Evolutionary conservation across 2,888 invertebrate species (phyloP), one percentile per base, ranked within the genome.

Genomic region (Cryptophagus acutangulus): DNA sequence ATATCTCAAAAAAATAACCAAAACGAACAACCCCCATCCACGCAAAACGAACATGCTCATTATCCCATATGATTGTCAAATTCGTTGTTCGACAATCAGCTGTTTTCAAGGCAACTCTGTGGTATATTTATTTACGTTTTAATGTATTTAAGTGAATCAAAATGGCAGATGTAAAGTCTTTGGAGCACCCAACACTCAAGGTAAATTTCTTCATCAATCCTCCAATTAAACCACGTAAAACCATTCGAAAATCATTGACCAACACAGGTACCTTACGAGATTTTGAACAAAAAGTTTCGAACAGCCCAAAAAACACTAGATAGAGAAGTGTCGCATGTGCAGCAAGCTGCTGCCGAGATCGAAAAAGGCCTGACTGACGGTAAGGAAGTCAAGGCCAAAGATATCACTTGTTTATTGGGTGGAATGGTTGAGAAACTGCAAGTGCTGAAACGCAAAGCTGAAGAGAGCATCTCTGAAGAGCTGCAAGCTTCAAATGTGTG

Each of bases 141-240:
- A n/a, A n/a, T n/a, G n/a, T n/a, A n/a, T n/a, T n/a, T n/a, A n/a
- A n/a, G n/a, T n/a, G n/a, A n/a, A n/a, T n/a, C 52, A 67, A 66
- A 64, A 92, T 92, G 92, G 85, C 90, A 67, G 94, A 95, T 74
- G 76, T 95, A 47, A 93, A 89, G 71, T 87, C 91, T 51, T 74
- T 96, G 66, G 97, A 97, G 71, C 94, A 96, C 74, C 88, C 94
- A 36, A 94, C 95, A 16, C 76, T 96, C 51, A 95, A 95, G 81
- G 90, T 88, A 72, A 66, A n/a, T 33, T 5, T 20, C 24, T 8
- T 6, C 24, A 8, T 20, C 24, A 20, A 20, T 8, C n/a, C 24
- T 8, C 24, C 24, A 20, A 20, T 20, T n/a, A n/a, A n/a, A n/a
- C n/a, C n/a, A 3, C 4, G 26, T 26, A 6, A 26, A 26, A 26